These are phyloP conservation scores for Morbakka virulenta DNA, from an alignment of 30 jellyfish, hydroid and myxozoan species.

Conservation along the genomic window DNA sequence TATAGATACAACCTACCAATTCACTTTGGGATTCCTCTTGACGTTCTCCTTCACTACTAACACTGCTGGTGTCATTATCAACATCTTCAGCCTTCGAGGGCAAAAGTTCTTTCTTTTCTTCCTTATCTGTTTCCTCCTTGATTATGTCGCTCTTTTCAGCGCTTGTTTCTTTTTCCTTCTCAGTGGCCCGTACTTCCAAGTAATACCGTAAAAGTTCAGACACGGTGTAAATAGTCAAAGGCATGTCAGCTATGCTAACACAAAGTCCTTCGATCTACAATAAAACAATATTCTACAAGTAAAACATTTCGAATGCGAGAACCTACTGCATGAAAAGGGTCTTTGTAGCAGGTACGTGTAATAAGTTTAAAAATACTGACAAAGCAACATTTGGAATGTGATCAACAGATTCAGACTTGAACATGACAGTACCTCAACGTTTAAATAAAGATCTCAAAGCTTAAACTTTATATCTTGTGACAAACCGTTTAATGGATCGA, in stretches of 20 bases:
- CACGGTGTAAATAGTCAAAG: conserved; percentile 73
- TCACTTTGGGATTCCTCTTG: conserved; percentile 26
- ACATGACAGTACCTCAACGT: too few species aligned
- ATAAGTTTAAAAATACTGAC: too few species aligned
- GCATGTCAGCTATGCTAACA: conserved; percentile 87
- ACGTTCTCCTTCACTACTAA: conserved; percentile 4
- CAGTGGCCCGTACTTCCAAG: conserved; percentile 42
- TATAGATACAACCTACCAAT: too few species aligned
- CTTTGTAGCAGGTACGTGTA: too few species aligned
- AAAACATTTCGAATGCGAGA: background rate
- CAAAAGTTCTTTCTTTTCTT: too few species aligned
- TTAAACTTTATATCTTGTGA: too few species aligned
- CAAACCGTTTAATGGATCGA: too few species aligned
- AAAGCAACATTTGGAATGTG: too few species aligned
- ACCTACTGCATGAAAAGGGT: background rate
- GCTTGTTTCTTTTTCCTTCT: conserved; percentile 19
- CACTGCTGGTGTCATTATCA: conserved; percentile 46
- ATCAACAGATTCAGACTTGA: too few species aligned
- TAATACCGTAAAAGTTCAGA: conserved; percentile 63
- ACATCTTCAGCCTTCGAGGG: conserved; percentile 43
- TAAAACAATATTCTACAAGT: background rate
- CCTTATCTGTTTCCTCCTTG: background rate
- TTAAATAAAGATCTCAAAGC: too few species aligned
- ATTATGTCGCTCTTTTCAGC: conserved; percentile 7
- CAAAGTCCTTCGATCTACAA: conserved; percentile 68